Percentiles rank a stretch among this genome's conserved stretches.
These are phyloP conservation scores for Triops cancriformis DNA, from an alignment of 1,140 invertebrate species.

Conservation along the genomic window DNA sequence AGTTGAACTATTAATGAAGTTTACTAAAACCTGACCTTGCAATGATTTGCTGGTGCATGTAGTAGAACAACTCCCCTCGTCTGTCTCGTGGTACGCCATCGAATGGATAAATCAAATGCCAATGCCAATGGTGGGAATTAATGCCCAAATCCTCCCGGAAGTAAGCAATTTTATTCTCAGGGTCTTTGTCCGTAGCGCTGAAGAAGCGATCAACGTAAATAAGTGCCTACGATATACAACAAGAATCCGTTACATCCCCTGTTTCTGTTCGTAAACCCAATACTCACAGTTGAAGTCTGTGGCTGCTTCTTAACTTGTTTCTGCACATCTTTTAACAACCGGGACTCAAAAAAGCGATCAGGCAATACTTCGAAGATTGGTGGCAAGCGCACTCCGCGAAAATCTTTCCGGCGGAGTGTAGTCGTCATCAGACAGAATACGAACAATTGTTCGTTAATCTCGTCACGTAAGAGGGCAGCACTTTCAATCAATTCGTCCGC, in stretches of 20 bases:
- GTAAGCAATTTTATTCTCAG: constrained; percentile 63
- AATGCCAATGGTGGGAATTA: constrained; percentile 70
- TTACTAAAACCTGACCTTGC: constrained; percentile 41
- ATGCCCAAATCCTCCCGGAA: constrained; percentile 62
- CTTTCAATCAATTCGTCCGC: constrained; percentile 19
- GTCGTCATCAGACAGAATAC: constrained; percentile 30
- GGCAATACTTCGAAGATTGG: constrained; percentile 32
- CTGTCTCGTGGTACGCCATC: constrained; percentile 55
- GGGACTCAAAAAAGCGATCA: constrained; percentile 29
- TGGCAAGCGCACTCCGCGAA: constrained; percentile 30
- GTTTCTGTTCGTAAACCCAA: constrained; percentile 8
- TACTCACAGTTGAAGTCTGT: not conserved
- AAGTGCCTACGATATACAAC: not conserved
- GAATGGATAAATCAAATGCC: constrained; percentile 69
- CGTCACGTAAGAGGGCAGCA: constrained; percentile 30
- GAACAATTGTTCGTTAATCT: constrained; percentile 31
- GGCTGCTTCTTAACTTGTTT: not conserved
- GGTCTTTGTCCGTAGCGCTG: constrained; percentile 57
- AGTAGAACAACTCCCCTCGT: constrained; percentile 61
- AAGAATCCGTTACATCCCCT: not conserved
- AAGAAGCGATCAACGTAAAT: constrained; percentile 26
- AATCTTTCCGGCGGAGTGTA: constrained; percentile 28
- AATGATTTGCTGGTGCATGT: constrained; percentile 61
- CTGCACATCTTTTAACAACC: not conserved
- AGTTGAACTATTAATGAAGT: too few relatives aligned